A percentile compares a stretch with the other conserved stretches of the same genome.
phyloP scores from a whole-genome alignment of 2,888 invertebrate species.

The Leucophenga maculata region DNA sequence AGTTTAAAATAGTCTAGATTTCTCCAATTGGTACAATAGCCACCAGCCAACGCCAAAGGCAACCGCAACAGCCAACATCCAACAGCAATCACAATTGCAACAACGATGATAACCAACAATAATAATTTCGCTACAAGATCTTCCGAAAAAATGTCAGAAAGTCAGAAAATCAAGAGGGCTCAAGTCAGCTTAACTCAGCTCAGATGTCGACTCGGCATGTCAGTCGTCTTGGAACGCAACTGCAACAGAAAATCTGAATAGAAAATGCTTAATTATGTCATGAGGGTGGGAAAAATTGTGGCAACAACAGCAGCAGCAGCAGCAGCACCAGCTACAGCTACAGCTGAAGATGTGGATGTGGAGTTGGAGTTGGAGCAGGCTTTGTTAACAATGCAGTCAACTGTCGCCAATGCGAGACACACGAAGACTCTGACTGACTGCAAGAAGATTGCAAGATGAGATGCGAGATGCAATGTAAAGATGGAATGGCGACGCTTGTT shows the following conservation, averaged over 20 bases:
- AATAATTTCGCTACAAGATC: slow-evolving; percentile 58
- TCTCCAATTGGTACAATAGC: slow-evolving; percentile 14
- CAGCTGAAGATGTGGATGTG: no score
- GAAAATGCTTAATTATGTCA: slow-evolving; percentile 71
- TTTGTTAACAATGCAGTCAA: slow-evolving; percentile 24
- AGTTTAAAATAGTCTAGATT: slow-evolving; percentile 14
- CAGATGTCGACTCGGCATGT: slow-evolving; percentile 43
- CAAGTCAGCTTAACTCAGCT: slow-evolving; percentile 14
- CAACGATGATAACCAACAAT: slow-evolving; percentile 36
- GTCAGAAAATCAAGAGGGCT: slow-evolving; percentile 44
- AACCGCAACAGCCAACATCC: neutral
- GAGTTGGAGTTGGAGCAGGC: slow-evolving; percentile 3
- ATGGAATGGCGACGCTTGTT: neutral
- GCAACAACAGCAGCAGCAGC: slow-evolving; percentile 14
- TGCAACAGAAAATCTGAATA: slow-evolving; percentile 33
- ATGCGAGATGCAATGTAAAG: no score
- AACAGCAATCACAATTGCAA: neutral
- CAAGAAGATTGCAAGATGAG: slow-evolving; percentile 8
- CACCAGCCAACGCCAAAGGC: slow-evolving; percentile 5
- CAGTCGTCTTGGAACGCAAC: slow-evolving; percentile 43
- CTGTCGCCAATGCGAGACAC: neutral
- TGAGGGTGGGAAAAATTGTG: slow-evolving; percentile 69
- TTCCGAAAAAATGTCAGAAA: slow-evolving; percentile 59
- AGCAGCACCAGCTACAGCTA: no score
- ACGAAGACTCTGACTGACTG: neutral